Percentiles rank a stretch among this genome's conserved stretches.
Evolutionary conservation across 2,888 invertebrate species (phyloP).

Genomic region (Biston betularia): DNA sequence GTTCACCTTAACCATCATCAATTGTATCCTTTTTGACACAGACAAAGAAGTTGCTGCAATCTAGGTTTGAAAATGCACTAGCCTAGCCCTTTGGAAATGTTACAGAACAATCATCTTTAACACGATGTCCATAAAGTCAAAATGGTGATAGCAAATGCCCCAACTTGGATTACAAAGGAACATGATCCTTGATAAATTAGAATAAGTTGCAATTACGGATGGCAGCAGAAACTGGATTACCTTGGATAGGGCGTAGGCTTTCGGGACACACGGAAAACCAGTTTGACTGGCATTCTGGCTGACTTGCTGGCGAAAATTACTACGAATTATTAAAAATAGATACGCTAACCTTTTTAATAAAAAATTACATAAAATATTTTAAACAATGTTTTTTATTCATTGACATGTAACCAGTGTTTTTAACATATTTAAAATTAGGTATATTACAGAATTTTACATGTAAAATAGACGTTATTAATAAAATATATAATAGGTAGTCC

Average conservation of each 20-base stretch:
- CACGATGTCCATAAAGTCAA: neutral
- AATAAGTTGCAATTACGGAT: constrained; percentile 57
- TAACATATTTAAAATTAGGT: no score
- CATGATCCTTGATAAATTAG: constrained; percentile 55
- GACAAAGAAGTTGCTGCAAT: constrained; percentile 13
- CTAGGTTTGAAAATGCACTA: constrained; percentile 25
- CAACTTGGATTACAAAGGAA: constrained; percentile 14
- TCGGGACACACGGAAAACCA: constrained; percentile 44
- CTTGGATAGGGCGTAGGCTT: constrained; percentile 72
- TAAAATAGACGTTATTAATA: no score
- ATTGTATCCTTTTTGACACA: constrained; percentile 3
- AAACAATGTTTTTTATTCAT: no score
- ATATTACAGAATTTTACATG: no score
- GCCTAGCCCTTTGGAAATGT: constrained; percentile 45
- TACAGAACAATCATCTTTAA: constrained; percentile 28
- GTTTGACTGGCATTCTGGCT: constrained; percentile 1
- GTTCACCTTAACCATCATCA: neutral
- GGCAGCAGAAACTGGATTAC: constrained; percentile 57
- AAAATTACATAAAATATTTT: no score
- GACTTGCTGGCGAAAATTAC: neutral
- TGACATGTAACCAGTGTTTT: no score
- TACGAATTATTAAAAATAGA: neutral
- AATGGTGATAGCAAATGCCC: neutral
- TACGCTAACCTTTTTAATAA: neutral
- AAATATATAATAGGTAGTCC: no score